phyloP scores from a whole-genome alignment of 2,888 invertebrate species.

The Sinotaia quadrata region DNA sequence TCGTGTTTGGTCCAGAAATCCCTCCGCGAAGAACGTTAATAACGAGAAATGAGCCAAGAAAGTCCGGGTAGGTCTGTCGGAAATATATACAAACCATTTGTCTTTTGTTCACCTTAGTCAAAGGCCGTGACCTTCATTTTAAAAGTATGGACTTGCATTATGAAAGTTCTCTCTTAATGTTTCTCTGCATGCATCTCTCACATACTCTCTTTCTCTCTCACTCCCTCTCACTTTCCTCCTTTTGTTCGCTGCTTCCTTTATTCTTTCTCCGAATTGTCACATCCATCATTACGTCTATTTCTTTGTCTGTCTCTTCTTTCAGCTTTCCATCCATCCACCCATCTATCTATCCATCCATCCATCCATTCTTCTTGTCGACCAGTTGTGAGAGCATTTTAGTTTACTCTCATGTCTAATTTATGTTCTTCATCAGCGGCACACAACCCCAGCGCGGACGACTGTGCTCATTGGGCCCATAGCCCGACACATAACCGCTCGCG shows the following conservation, averaged over 20 bases:
- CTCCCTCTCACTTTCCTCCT: constrained; percentile 1
- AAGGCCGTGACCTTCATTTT: no score
- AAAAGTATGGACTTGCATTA: no score
- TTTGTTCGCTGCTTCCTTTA: neutral
- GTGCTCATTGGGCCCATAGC: constrained; percentile 3
- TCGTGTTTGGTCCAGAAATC: no score
- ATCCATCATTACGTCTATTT: neutral
- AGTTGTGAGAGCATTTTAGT: neutral
- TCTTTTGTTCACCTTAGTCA: no score
- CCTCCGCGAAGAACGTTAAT: no score
- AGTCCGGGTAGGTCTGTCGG: no score
- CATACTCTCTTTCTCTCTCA: constrained; percentile 1
- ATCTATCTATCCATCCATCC: no score
- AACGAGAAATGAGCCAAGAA: no score
- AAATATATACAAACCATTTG: no score
- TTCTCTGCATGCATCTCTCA: neutral
- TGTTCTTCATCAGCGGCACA: constrained; percentile 1
- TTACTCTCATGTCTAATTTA: constrained; percentile 7
- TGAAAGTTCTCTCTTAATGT: neutral
- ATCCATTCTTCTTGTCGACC: no score
- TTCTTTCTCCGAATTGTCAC: neutral
- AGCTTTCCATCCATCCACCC: no score
- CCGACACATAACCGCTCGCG: neutral
- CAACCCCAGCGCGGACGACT: neutral
- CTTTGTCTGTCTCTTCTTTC: neutral